These are phyloP conservation scores for Protonemura montana DNA, from an alignment of 2,888 invertebrate genomes.

Conservation along the genomic window DNA sequence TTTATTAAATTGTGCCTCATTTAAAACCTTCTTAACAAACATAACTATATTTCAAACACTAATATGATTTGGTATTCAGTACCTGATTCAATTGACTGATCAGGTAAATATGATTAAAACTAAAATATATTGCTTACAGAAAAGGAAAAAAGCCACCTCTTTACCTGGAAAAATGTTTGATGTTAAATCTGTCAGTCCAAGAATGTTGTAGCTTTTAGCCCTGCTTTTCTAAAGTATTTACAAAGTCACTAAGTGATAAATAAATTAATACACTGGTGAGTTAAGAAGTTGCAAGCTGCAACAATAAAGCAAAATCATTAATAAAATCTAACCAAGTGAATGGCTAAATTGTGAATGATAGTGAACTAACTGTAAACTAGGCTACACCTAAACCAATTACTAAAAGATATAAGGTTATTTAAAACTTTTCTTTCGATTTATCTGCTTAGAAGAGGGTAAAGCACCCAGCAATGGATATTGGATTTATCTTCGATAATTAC, in stretches of 20 bases:
- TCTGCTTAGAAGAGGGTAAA: neutral
- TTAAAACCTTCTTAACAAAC: neutral
- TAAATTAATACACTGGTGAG: slow-evolving; percentile 4
- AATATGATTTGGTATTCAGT: neutral
- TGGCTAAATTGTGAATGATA: neutral
- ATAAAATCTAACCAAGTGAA: neutral
- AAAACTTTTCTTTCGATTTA: neutral
- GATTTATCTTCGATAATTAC: neutral
- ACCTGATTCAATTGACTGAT: slow-evolving; percentile 7
- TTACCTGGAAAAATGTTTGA: neutral
- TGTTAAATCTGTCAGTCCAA: neutral
- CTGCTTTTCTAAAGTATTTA: neutral
- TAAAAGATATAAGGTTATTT: slow-evolving; percentile 20
- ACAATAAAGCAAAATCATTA: neutral
- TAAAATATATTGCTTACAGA: neutral
- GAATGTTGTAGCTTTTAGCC: neutral
- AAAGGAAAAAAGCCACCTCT: neutral
- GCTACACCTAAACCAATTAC: slow-evolving; percentile 9
- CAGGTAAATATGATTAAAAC: neutral
- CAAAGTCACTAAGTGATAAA: neutral
- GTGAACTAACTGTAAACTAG: neutral
- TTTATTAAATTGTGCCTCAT: neutral
- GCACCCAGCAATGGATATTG: neutral
- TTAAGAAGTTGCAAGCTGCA: neutral
- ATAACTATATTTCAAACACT: neutral